Evolutionary conservation across 2,888 invertebrate genomes (phyloP), one percentile per base, ranked within the genome.

Genomic region (Heteropelma amictum): DNA sequence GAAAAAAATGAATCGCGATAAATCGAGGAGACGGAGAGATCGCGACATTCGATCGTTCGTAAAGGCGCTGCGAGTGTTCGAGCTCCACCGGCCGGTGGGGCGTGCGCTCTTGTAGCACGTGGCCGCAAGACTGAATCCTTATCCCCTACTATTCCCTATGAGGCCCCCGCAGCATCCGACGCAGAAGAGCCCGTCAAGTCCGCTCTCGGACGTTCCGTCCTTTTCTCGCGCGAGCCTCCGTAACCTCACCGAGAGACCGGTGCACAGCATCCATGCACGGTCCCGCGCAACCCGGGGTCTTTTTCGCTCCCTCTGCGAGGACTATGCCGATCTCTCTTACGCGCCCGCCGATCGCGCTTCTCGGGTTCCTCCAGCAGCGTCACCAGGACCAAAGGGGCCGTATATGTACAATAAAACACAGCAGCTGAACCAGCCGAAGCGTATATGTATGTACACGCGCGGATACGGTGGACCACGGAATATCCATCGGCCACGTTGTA

Each of bases 21-120:
- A n/a, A n/a, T n/a, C n/a, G n/a, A n/a, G n/a, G n/a, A n/a, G n/a
- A n/a, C n/a, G n/a, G n/a, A n/a, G n/a, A n/a, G n/a, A n/a, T n/a
- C n/a, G n/a, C n/a, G n/a, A n/a, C n/a, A n/a, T n/a, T n/a, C n/a
- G n/a, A n/a, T n/a, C n/a, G n/a, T n/a, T n/a, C n/a, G n/a, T n/a
- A n/a, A 5, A 33, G 10, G 49, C 14, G 30, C 28, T 23, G 1
- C 6, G 28, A 14, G 49, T 58, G 71, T 79, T 65, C 77, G 79
- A 81, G 81, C 80, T 79, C 81, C 80, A 85, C 85, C 85, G 84
- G 85, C 86, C 85, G 86, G 86, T 86, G 83, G 84, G 85, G 87
- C 86, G 87, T 87, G 87, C 86, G 87, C 84, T 86, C 87, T 84
- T 86, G 85, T 85, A 87, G 87, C 87, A 87, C 87, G 87, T 87